Evolutionary conservation across 2,888 invertebrate species (phyloP).

Genomic region (Idaea aversata): DNA sequence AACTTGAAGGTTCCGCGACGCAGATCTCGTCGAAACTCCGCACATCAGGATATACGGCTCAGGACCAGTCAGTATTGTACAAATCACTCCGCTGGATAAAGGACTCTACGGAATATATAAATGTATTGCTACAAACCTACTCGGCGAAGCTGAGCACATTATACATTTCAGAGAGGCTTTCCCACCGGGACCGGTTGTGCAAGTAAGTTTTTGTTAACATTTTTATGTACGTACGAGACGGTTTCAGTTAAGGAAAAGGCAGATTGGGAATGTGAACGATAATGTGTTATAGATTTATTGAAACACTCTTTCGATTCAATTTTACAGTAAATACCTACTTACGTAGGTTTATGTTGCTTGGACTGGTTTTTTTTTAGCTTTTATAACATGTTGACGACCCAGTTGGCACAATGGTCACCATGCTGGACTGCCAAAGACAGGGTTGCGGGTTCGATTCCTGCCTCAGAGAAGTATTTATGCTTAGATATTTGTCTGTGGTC

Average conservation of each 20-base stretch:
- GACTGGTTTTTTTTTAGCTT: background rate
- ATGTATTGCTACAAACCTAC: conserved; percentile 89
- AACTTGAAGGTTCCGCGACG: conserved; percentile 67
- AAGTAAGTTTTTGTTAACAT: conserved; percentile 48
- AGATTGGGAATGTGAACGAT: background rate
- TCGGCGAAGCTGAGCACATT: conserved; percentile 84
- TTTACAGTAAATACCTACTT: background rate
- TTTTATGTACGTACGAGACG: conserved; percentile 1
- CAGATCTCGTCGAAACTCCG: conserved; percentile 77
- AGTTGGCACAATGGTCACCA: too few relatives aligned
- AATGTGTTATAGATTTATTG: background rate
- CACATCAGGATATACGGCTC: conserved; percentile 82
- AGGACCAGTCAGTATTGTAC: conserved; percentile 86
- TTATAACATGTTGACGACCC: too few relatives aligned
- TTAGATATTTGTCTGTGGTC: too few relatives aligned
- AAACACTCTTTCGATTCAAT: background rate
- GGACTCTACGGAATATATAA: conserved; percentile 87
- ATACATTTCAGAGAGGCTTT: conserved; percentile 88
- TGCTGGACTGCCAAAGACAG: too few relatives aligned
- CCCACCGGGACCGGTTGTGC: conserved; percentile 83
- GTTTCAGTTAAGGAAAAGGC: conserved; percentile 1
- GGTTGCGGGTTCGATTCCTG: too few relatives aligned
- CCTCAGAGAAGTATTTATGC: too few relatives aligned
- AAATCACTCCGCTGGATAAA: conserved; percentile 83
- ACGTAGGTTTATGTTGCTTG: background rate